Percentiles rank a stretch among this genome's conserved stretches.
phyloP scores from a whole-genome alignment of 2,797 vertebrate species.

The Carapus acus region DNA sequence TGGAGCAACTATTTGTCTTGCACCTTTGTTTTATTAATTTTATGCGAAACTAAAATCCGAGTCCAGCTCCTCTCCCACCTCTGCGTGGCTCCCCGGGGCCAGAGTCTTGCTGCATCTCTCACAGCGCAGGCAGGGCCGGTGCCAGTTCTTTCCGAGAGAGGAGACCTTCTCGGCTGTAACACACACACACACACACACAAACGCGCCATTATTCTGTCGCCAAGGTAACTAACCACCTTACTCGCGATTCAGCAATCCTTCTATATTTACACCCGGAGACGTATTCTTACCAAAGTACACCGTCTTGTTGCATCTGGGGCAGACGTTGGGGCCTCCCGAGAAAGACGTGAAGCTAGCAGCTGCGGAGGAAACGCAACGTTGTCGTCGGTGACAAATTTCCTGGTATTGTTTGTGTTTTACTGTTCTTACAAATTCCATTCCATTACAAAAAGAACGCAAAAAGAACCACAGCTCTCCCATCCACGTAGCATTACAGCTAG shows the following conservation, averaged over 20 bases:
- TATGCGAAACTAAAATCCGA: too few relatives aligned
- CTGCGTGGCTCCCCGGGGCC: slow-evolving; percentile 57
- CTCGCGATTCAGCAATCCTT: background rate
- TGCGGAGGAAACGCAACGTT: slow-evolving; percentile 16
- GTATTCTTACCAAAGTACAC: slow-evolving; percentile 79
- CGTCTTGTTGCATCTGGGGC: slow-evolving; percentile 76
- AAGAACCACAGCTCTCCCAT: too few relatives aligned
- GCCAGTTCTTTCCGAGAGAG: slow-evolving; percentile 66
- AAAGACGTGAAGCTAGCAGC: slow-evolving; percentile 72
- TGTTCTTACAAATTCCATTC: too few relatives aligned
- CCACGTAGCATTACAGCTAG: too few relatives aligned
- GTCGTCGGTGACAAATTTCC: too few relatives aligned
- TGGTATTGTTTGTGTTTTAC: too few relatives aligned
- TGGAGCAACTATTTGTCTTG: too few relatives aligned
- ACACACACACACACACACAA: slow-evolving; percentile 31
- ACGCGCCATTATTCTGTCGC: slow-evolving; percentile 24
- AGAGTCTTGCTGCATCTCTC: slow-evolving; percentile 64
- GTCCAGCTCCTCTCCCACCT: slow-evolving; percentile 59
- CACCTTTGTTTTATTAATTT: too few relatives aligned
- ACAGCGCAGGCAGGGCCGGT: slow-evolving; percentile 63
- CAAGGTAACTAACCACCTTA: slow-evolving; percentile 51
- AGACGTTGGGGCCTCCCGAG: slow-evolving; percentile 73
- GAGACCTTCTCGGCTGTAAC: slow-evolving; percentile 62
- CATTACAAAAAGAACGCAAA: too few relatives aligned
- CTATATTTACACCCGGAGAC: slow-evolving; percentile 51